phyloP scores from a whole-genome alignment of 2,888 invertebrate species.

The Himalopsyche anomala region DNA sequence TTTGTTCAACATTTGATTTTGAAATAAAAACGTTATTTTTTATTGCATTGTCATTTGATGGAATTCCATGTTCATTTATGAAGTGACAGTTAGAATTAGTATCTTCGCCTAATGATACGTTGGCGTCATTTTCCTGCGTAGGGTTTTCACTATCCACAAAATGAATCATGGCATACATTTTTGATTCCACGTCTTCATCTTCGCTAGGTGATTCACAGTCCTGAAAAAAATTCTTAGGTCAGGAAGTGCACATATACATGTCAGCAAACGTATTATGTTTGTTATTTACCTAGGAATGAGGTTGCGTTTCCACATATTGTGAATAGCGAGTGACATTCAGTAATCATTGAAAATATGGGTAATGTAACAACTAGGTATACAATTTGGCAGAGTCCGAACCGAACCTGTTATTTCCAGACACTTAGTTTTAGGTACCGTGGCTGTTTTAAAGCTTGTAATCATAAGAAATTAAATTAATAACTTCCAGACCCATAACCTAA shows the following conservation, averaged over 20 bases:
- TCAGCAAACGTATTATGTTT: too few relatives aligned
- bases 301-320: too few relatives aligned
- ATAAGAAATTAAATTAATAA: too few relatives aligned
- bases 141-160: conserved; percentile 71
- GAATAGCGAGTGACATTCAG: too few relatives aligned
- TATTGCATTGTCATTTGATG: not conserved
- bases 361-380: too few relatives aligned
- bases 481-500: conserved; percentile 19
- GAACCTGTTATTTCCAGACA: too few relatives aligned
- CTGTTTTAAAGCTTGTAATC: too few relatives aligned
- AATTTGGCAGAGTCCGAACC: too few relatives aligned
- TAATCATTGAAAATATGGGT: too few relatives aligned
- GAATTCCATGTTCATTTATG: not conserved
- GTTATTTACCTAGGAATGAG: too few relatives aligned
- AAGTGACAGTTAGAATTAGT: not conserved
- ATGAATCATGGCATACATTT: conserved; percentile 75
- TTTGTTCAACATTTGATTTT: not conserved
- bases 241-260: too few relatives aligned
- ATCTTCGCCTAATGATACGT: not conserved
- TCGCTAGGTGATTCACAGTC: conserved; percentile 69
- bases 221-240: conserved; percentile 69
- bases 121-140: not conserved
- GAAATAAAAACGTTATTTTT: not conserved
- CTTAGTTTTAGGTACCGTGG: too few relatives aligned
- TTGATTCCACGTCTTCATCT: conserved; percentile 75